A percentile compares a stretch with the other conserved stretches of the same genome.
These are phyloP conservation scores for Saguinus midas DNA, from an alignment of 2,113 vertebrate species.

Conservation along the genomic window DNA sequence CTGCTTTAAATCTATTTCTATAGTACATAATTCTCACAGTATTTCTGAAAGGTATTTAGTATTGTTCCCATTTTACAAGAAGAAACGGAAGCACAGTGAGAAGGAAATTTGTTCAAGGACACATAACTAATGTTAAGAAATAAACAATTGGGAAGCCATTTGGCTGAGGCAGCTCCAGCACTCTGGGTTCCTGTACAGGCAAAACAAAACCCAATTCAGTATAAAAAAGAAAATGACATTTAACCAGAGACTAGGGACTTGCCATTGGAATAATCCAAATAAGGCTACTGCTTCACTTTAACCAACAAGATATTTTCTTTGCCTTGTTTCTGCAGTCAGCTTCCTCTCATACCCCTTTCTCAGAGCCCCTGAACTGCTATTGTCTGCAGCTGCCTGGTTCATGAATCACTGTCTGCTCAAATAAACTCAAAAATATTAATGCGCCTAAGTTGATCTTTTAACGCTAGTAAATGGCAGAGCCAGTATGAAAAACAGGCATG, in stretches of 20 bases:
- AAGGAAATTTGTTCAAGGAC: not conserved
- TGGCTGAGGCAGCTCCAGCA: not conserved
- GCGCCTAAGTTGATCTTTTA: not conserved
- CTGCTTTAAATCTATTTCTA: not conserved
- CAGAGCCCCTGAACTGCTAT: no score
- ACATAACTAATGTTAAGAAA: not conserved
- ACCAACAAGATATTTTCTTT: not conserved
- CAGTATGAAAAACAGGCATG: not conserved
- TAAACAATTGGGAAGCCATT: not conserved
- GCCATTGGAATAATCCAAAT: not conserved
- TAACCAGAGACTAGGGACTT: not conserved
- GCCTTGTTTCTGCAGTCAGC: not conserved
- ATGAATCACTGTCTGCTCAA: not conserved
- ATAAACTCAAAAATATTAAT: not conserved
- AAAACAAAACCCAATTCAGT: not conserved
- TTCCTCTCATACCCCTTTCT: not conserved
- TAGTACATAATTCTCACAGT: not conserved
- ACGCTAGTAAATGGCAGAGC: not conserved
- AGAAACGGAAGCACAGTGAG: conserved; percentile 9
- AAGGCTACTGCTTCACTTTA: not conserved
- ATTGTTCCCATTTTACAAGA: not conserved
- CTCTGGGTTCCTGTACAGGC: not conserved
- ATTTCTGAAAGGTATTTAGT: not conserved
- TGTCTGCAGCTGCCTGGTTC: not conserved
- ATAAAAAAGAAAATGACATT: not conserved